These are phyloP conservation scores for Epinotia bilunana DNA, from an alignment of 2,888 invertebrate genomes.

Conservation along the genomic window DNA sequence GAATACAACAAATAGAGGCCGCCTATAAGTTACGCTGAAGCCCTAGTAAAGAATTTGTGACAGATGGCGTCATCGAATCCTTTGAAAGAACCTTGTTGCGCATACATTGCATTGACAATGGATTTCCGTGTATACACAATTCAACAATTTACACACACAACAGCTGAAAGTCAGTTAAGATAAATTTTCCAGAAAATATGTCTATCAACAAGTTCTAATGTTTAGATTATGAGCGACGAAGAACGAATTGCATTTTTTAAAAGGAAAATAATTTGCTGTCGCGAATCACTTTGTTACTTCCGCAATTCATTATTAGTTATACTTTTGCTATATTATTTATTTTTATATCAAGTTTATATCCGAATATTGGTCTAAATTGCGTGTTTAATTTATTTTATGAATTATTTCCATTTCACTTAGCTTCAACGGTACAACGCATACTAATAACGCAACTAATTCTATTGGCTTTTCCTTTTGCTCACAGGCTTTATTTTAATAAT, in stretches of 20 bases:
- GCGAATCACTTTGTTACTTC: neutral
- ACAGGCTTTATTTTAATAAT: neutral
- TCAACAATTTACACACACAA: too few species aligned
- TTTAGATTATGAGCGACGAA: conserved; percentile 2
- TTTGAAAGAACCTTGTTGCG: neutral
- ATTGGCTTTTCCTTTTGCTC: neutral
- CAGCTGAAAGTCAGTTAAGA: neutral
- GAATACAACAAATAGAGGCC: too few species aligned
- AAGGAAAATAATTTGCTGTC: neutral
- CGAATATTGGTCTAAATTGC: neutral
- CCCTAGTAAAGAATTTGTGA: neutral
- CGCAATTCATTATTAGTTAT: neutral
- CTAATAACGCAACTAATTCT: neutral
- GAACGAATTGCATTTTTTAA: conserved; percentile 6
- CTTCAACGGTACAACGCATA: conserved; percentile 13
- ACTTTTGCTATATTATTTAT: conserved; percentile 11
- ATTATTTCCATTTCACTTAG: conserved; percentile 38
- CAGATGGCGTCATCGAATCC: neutral
- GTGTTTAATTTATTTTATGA: conserved; percentile 12
- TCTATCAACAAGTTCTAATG: too few species aligned
- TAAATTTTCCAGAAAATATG: too few species aligned
- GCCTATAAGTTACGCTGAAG: neutral
- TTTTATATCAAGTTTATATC: neutral
- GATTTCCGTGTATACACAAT: neutral
- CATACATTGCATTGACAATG: neutral